Conservation (phyloP, 2,888 invertebrate genomes). For the Loripinus fragilis region DNA sequence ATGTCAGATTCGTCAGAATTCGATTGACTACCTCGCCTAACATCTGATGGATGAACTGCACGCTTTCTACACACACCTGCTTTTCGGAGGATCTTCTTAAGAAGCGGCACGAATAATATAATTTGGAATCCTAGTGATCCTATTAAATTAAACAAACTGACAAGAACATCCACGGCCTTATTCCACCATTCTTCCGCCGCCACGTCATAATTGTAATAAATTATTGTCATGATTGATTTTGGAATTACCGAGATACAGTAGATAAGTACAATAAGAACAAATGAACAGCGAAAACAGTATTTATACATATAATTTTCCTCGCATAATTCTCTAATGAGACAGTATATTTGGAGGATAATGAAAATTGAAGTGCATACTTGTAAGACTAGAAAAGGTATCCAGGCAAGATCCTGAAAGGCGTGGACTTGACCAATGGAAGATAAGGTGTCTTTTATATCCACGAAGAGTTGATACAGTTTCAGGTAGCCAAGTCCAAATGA, state of each 20-base stretch:
- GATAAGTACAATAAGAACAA: constrained; percentile 28
- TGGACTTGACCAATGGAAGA: constrained; percentile 11
- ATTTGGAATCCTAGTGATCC: constrained; percentile 44
- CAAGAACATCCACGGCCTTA: constrained; percentile 31
- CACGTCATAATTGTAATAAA: constrained; percentile 31
- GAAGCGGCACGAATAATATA: constrained; percentile 36
- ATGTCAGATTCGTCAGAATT: neutral
- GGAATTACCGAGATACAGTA: constrained; percentile 43
- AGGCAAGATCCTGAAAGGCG: constrained; percentile 32
- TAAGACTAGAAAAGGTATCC: constrained; percentile 45
- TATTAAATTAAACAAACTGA: constrained; percentile 28
- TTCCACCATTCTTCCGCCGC: constrained; percentile 37
- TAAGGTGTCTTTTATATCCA: constrained; percentile 28
- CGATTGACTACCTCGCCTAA: neutral
- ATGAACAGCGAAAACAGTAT: constrained; percentile 46
- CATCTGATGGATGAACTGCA: neutral
- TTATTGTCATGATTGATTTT: constrained; percentile 46
- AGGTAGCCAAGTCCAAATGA: constrained; percentile 38
- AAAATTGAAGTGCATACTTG: constrained; percentile 40
- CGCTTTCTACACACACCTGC: constrained; percentile 27
- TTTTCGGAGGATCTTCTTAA: constrained; percentile 3
- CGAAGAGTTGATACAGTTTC: constrained; percentile 43
- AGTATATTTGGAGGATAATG: constrained; percentile 35
- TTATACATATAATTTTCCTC: constrained; percentile 50
- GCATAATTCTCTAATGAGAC: constrained; percentile 47